Percentiles rank a stretch among this genome's conserved stretches.
phyloP scores from a whole-genome alignment of 2,797 vertebrate genomes.

The Siniperca scherzeri region DNA sequence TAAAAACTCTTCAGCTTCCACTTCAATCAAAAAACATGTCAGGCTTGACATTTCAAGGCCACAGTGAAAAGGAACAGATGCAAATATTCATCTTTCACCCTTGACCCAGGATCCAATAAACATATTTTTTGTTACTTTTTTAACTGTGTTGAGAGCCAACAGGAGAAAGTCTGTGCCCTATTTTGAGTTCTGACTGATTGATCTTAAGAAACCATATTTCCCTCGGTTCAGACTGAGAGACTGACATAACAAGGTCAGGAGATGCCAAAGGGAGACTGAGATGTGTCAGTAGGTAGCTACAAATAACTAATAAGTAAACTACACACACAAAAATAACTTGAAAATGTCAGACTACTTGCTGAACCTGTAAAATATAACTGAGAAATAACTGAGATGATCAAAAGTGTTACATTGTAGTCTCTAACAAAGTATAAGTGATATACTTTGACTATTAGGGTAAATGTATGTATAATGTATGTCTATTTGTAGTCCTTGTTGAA shows the following conservation, averaged over 20 bases:
- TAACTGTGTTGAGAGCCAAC: conserved; percentile 25
- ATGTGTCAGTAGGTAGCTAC: conserved; percentile 58
- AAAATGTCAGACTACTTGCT: conserved; percentile 31
- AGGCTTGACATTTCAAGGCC: conserved; percentile 37
- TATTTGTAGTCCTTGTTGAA: background rate
- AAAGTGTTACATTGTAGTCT: background rate
- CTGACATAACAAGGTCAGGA: conserved; percentile 79
- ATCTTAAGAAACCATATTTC: conserved; percentile 62
- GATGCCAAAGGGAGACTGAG: conserved; percentile 69
- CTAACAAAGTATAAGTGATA: background rate
- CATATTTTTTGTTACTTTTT: conserved; percentile 25
- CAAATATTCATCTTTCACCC: conserved; percentile 22
- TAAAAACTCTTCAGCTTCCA: background rate
- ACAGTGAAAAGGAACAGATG: background rate
- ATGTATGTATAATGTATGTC: background rate
- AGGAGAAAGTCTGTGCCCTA: conserved; percentile 56
- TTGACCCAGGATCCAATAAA: conserved; percentile 43
- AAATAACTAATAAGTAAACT: conserved; percentile 54
- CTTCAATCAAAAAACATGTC: conserved; percentile 16
- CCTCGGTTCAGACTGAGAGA: conserved; percentile 48
- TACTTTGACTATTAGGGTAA: background rate
- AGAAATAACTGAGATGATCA: conserved; percentile 14
- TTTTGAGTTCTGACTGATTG: conserved; percentile 72
- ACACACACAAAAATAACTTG: background rate
- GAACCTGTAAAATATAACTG: background rate